Evolutionary conservation across 2,888 invertebrate genomes (phyloP), one percentile per base, ranked within the genome.

Genomic region (Thelaira solivaga): DNA sequence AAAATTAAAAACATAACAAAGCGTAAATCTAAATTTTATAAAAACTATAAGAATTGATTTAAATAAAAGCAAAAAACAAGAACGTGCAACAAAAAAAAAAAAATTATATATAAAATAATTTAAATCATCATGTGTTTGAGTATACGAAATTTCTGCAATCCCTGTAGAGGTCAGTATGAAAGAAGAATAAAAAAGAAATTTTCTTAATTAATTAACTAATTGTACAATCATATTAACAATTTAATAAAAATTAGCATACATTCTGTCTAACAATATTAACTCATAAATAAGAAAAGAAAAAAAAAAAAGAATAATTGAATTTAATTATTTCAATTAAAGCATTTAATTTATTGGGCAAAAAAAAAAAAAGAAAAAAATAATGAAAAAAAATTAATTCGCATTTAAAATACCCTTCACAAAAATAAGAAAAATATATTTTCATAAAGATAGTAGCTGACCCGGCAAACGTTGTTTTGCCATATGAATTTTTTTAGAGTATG

Each of bases 141-240:
- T 73, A 84, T 87, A 73, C 81, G 86, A 71, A 84, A 84, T 77
- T 84, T 87, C 74, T 88, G 86, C 82, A 85, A 83, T 75, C 84
- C 83, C 78, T 87, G 87, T 75, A 83, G 85, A 84, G 87, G 87
- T 87, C 83, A 81, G 86, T 86, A 83, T 81, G 22, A 3, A 39
- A 22, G 36, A 34, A 62, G 13, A 4, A 7, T 22, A 59, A 16
- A 16, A 34, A n/a, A n/a, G n/a, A n/a, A 57, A 22, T 45, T 31
- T 13, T 62, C 16, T 57, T 47, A 29, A 45, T 45, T 0, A 55
- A 41, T 55, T 65, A n/a, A n/a, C n/a, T n/a, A n/a, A n/a, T n/a
- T n/a, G n/a, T n/a, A n/a, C n/a, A n/a, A n/a, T n/a, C n/a, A 3
- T 57, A 64, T 22, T 49, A 34, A 43, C 43, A 55, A 59, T 22